These are phyloP conservation scores for Bombyx mori DNA, from an alignment of 1,140 invertebrate genomes.

Conservation along the genomic window DNA sequence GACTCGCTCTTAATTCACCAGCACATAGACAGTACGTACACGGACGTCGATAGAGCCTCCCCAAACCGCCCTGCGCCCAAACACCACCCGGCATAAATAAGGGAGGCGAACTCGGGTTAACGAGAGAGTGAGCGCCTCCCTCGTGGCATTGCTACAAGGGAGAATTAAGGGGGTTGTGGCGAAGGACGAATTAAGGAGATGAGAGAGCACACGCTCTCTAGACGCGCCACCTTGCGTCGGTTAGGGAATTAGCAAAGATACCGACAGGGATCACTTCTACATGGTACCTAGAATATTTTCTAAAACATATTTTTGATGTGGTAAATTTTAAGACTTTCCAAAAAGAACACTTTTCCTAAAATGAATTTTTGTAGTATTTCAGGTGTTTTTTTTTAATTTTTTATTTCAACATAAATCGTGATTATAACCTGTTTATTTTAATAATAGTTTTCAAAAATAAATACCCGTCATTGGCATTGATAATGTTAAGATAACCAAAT, in stretches of 20 bases:
- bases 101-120: constrained; percentile 61
- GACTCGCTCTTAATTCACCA: constrained; percentile 69
- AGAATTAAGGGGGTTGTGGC: constrained; percentile 61
- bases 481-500: too few species aligned
- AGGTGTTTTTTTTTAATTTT: too few species aligned
- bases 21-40: constrained; percentile 48
- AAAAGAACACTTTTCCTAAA: too few species aligned
- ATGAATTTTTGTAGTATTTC: too few species aligned
- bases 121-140: constrained; percentile 60
- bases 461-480: too few species aligned
- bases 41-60: constrained; percentile 52
- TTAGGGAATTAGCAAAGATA: constrained; percentile 40
- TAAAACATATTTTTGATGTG: too few species aligned
- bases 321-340: too few species aligned
- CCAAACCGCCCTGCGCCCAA: constrained; percentile 33
- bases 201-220: constrained; percentile 68
- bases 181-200: constrained; percentile 72
- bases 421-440: too few species aligned
- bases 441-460: too few species aligned
- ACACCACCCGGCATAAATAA: constrained; percentile 62
- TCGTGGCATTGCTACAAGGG: constrained; percentile 36
- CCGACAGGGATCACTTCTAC: constrained; percentile 4
- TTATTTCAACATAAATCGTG: too few species aligned
- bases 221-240: constrained; percentile 49
- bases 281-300: too few species aligned